Base-by-base conservation (phyloP, 92 coral and sea anemone species). In the Palythoa grandiflora region DNA sequence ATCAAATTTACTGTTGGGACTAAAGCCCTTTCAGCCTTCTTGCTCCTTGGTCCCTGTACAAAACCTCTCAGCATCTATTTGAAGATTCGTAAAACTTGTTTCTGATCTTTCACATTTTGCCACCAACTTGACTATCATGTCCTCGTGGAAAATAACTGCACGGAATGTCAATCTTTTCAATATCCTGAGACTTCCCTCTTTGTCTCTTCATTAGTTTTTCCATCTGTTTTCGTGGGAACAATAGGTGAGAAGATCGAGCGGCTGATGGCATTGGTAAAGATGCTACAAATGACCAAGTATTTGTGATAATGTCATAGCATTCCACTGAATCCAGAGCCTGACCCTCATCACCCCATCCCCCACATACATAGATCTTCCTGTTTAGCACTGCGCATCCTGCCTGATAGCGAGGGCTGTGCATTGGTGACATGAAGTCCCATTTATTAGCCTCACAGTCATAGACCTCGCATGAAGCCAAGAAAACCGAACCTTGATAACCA, bases 261-360 rank as follows among this genome's bases (percentile, higher is more conserved):
- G 99, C 98, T 11, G 99, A 94, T 28, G 99, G 99, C 0, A 96
- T 94, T 3, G 98, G 98, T 38, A 97, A 89, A 5, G 98, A 89
- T 15, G 93, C 94, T 13, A 97, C 86, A 10, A 74, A 50, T 1
- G 96, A 78, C 99, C 99, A 97, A 15, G 96, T 89, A 84, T 97
- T 91, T n/a, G 94, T 92, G n/a, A 78, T 75, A 3, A 94, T 93
- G 79, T 95, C 96, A 73, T 97, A 97, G 81, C 98, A 91, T 78
- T 95, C 99, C 38, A 97, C 99, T 1, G 91, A 71, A 28, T 91
- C 87, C 8, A 96, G 85, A 3, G 96, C 99, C 20, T 89, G 85
- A 44, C 99, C 99, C 53, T 91, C 92, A 14, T 96, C 99, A 19
- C 90, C 94, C 99, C 99, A 97, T 0, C 99, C 99, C 3, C 99